Evolutionary conservation across 2,888 invertebrate species (phyloP).

Genomic region (Drosophila multiciliata): DNA sequence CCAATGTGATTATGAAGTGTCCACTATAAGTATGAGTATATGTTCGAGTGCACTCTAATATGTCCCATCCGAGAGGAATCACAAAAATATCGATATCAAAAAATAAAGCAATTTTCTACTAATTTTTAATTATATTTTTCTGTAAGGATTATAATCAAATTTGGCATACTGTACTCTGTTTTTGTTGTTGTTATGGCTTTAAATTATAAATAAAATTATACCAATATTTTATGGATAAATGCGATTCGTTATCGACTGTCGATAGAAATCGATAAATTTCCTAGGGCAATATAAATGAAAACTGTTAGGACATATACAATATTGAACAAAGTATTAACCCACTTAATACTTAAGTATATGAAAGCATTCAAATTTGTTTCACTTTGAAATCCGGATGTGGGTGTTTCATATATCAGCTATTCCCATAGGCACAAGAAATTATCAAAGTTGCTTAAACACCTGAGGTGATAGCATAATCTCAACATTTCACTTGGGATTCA

Average conservation of each 20-base stretch:
- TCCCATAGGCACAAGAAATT: neutral
- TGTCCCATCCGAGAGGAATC: neutral
- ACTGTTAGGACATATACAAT: neutral
- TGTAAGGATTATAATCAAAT: neutral
- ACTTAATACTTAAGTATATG: neutral
- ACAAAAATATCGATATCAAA: neutral
- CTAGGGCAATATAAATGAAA: neutral
- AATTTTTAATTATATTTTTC: neutral
- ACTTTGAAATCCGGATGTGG: neutral
- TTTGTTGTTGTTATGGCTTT: neutral
- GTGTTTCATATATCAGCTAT: neutral
- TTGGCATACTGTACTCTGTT: neutral
- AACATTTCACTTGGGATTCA: constrained; percentile 22
- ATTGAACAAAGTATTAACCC: neutral
- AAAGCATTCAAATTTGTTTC: neutral
- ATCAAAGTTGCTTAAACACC: constrained; percentile 15
- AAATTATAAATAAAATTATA: neutral
- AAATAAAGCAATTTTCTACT: neutral
- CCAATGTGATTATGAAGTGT: constrained; percentile 71
- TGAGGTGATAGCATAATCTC: constrained; percentile 9
- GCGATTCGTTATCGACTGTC: neutral
- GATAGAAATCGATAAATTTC: neutral
- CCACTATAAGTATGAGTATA: constrained; percentile 49
- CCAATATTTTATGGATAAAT: neutral
- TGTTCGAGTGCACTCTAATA: constrained; percentile 52